These are phyloP conservation scores for Leptinotarsa rubiginosa DNA, from an alignment of 2,888 invertebrate genomes.

Conservation along the genomic window DNA sequence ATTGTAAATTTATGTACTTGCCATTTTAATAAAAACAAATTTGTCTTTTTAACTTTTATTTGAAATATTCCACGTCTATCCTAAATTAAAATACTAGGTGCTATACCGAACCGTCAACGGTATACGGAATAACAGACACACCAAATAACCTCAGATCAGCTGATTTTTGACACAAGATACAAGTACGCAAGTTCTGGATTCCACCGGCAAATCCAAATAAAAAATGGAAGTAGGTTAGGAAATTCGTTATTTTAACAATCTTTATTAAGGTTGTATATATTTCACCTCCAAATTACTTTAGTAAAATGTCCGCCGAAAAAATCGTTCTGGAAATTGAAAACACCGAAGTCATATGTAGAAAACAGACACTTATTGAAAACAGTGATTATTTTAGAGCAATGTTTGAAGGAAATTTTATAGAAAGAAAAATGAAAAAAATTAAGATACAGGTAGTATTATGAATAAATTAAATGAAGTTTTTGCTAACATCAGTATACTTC, in stretches of 20 bases:
- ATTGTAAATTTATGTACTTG: no score
- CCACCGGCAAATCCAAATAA: not conserved
- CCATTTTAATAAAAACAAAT: no score
- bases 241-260: no score
- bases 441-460: slow-evolving; percentile 60
- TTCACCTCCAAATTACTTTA: not conserved
- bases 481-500: slow-evolving; percentile 36
- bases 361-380: slow-evolving; percentile 57
- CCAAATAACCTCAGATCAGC: no score
- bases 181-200: no score
- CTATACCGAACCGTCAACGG: no score
- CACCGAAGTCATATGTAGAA: slow-evolving; percentile 43
- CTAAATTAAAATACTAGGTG: no score
- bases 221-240: not conserved
- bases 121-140: no score
- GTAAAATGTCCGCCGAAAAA: slow-evolving; percentile 41
- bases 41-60: no score
- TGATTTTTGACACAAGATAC: no score
- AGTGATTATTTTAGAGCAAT: slow-evolving; percentile 68
- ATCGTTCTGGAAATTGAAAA: slow-evolving; percentile 47
- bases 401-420: slow-evolving; percentile 65
- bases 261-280: not conserved
- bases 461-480: no score
- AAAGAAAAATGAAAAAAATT: slow-evolving; percentile 59
- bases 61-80: no score